Conservation (phyloP, 2,113 vertebrate genomes). For the Pionites leucogaster region DNA sequence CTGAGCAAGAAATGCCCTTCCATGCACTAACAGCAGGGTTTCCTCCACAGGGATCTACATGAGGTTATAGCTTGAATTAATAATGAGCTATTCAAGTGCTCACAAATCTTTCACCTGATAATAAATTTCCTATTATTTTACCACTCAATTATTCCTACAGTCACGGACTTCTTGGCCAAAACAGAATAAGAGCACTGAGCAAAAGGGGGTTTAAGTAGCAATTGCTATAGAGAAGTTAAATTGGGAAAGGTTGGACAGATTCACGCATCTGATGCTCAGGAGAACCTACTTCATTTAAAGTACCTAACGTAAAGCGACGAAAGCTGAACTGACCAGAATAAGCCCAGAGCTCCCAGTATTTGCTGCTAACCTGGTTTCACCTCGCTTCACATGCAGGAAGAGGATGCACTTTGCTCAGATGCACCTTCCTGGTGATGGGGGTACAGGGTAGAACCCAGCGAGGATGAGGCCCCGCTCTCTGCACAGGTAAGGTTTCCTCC, state of each 20-base stretch:
- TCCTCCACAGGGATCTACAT: not conserved
- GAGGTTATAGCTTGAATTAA: constrained; percentile 2
- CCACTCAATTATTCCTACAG: not conserved
- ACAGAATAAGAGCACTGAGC: not conserved
- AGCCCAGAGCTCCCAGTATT: not conserved
- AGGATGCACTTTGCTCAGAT: not conserved
- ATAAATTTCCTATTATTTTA: not conserved
- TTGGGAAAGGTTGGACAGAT: not conserved
- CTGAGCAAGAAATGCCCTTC: not conserved
- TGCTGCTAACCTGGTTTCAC: not conserved
- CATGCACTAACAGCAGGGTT: not conserved
- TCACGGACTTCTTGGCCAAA: not conserved
- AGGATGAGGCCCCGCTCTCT: not conserved
- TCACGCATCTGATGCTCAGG: not conserved
- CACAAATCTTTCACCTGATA: not conserved
- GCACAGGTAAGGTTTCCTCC: not conserved
- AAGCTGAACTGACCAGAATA: not conserved
- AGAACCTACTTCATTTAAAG: not conserved
- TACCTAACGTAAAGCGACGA: not conserved
- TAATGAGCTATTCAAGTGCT: not conserved
- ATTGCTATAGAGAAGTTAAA: not conserved
- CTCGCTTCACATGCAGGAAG: not conserved
- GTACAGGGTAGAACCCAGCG: not conserved
- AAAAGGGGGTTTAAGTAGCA: not conserved
- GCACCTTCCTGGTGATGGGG: not conserved